Evolutionary conservation across 2,113 vertebrate genomes (phyloP), one percentile per base, ranked within the genome.

Genomic region (Lampris incognitus): DNA sequence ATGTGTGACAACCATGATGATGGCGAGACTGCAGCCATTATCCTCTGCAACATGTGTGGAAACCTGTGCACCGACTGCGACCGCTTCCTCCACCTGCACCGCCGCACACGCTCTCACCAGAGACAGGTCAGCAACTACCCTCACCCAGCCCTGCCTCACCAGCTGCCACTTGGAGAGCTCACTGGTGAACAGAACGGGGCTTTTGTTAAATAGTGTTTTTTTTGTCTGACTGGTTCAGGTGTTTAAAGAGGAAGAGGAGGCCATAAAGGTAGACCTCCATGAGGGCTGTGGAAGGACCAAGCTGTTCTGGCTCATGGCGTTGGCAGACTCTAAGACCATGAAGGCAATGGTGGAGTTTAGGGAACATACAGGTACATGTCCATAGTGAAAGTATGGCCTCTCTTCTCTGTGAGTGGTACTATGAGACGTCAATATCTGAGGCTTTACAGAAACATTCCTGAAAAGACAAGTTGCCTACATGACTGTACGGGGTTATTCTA

Each of bases 1-100:
- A 99, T 99, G 98, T 99, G 98, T 74, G 98, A 99, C 93, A 99
- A 99, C 89, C 98, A 99, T 36, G 98, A 99, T 37, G 98, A 99
- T 38, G 98, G 98, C 1, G 98, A 99, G 93, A 99, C 98, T 1
- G 96, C 98, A 4, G 98, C 98, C 63, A 99, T 99, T 86, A 99
- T 99, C 91, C 89, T 99, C 46, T 99, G 98, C 85, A 99, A 98
- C 42, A 58, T 96, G 59, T 99, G 98, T 87, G 98, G 98, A 41
- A 99, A 99, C 92, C 91, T 99, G 38, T 99, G 98, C 84, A 99
- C 98, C 2, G 98, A 99, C 85, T 99, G 98, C 39, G 98, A 99
- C 89, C 91, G 98, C 66, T 99, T 99, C 90, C 97, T 99, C 64
- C 98, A 99, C 82, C 96, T 99, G 79, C 98, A 99, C 85, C 94